phyloP scores from a whole-genome alignment of 1,140 invertebrate species.

The Cyrtorhinus lividipennis region DNA sequence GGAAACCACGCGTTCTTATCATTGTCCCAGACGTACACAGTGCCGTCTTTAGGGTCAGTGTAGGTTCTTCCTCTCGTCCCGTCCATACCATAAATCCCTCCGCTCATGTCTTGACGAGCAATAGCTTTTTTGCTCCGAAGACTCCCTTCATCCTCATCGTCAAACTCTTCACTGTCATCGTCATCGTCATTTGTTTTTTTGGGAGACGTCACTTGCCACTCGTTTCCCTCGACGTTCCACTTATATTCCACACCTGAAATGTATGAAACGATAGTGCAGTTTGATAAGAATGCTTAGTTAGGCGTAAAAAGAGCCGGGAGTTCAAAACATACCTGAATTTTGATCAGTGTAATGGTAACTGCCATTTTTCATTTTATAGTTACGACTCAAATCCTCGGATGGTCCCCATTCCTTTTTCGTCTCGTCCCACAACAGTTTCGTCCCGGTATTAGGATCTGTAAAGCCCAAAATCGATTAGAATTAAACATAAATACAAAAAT shows the following conservation, averaged over 20 bases:
- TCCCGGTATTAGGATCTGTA: conserved; percentile 14
- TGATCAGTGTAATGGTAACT: conserved; percentile 36
- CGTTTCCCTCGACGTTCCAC: conserved; percentile 36
- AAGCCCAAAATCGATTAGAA: too few relatives aligned
- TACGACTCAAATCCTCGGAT: conserved; percentile 25
- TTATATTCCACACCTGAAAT: conserved; percentile 26
- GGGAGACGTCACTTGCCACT: conserved; percentile 35
- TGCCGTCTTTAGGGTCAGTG: conserved; percentile 70
- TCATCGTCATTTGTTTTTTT: conserved; percentile 23
- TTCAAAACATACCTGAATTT: conserved; percentile 30
- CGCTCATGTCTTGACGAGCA: conserved; percentile 31
- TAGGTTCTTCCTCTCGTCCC: conserved; percentile 65
- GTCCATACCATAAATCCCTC: conserved; percentile 49
- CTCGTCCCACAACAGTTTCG: conserved; percentile 47
- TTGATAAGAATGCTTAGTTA: too few relatives aligned
- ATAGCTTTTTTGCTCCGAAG: conserved; percentile 27
- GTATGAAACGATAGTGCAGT: not conserved
- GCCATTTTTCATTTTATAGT: conserved; percentile 38
- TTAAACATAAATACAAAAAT: too few relatives aligned
- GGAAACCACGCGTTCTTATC: conserved; percentile 90
- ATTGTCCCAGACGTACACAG: conserved; percentile 79
- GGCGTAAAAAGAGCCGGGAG: too few relatives aligned
- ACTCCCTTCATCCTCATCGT: conserved; percentile 23
- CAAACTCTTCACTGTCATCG: conserved; percentile 30
- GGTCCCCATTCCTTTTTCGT: conserved; percentile 41